Percentiles rank a stretch among this genome's conserved stretches.
Conservation (phyloP, 2,888 invertebrate species). For the Colletes collaris region DNA sequence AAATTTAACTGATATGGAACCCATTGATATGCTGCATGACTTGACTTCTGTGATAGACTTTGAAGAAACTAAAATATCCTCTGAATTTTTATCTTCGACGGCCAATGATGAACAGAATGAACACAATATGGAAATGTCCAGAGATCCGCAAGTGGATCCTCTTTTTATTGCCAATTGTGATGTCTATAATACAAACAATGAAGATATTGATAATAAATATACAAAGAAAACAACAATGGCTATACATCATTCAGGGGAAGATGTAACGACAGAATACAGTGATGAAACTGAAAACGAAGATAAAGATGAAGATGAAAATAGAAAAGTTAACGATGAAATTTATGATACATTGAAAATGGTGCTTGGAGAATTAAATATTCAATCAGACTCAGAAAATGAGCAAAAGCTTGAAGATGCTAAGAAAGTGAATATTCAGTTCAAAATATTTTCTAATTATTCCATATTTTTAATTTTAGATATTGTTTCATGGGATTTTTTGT, state of each 20-base stretch:
- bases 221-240: neutral
- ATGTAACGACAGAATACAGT: neutral
- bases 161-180: conserved; percentile 46
- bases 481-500: neutral
- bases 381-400: neutral
- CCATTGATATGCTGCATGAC: conserved; percentile 64
- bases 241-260: neutral
- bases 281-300: neutral
- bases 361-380: conserved; percentile 7
- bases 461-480: neutral
- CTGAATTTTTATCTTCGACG: conserved; percentile 42
- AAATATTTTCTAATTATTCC: neutral
- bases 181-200: neutral
- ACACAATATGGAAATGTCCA: neutral
- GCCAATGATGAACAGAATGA: conserved; percentile 6
- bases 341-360: neutral
- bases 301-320: too few relatives aligned
- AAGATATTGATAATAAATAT: neutral
- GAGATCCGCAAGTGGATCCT: conserved; percentile 46
- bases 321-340: neutral
- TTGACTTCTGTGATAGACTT: conserved; percentile 50
- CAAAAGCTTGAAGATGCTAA: neutral
- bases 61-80: conserved; percentile 47
- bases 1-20: conserved; percentile 51
- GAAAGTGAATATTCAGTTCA: conserved; percentile 1